Evolutionary conservation across 2,797 vertebrate species (phyloP), one percentile per base, ranked within the genome.

Genomic region (Acrossocheilus wenchowensis): DNA sequence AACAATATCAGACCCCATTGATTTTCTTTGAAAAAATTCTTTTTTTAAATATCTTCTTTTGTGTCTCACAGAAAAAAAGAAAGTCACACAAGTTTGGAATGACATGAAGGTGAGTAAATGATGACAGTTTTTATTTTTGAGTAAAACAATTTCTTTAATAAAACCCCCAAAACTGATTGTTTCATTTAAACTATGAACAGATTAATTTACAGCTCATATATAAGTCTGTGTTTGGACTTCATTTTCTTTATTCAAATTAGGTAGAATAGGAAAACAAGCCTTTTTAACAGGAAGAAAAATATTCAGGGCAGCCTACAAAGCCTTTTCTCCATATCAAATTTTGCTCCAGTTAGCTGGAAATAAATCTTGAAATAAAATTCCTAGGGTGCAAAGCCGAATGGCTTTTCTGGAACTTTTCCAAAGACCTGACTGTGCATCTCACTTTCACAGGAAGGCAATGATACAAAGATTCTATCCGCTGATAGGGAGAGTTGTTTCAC

Each of bases 361-460:
- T 79, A 62, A 88, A 87, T 86, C 71, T 48, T 87, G 81, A 83
- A 87, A 87, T 89, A 43, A 87, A 87, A 89, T 90, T 92, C 90
- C 82, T 77, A 84, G 84, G 83, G 84, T 81, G 12, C 19, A 82
- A 19, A 92, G 87, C 85, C 81, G 52, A 88, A 83, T 60, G 78
- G 80, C 82, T 80, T 91, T 83, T 30, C 57, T 89, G 85, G 81
- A 91, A 88, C 77, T 83, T 81, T 87, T 90, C 87, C 88, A 88
- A 82, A 87, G 87, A 68, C 82, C 21, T 68, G 75, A 85, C 86
- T 74, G 30, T 64, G 84, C 43, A 50, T 83, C 77, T 87, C 81
- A 80, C 85, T 88, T 88, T 81, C 74, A 87, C 68, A 81, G 23
- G 8, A 82, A 78, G 34, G 3, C 64, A 52, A 69, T 11, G 41